Evolutionary conservation across 2,888 invertebrate species (phyloP), one percentile per base, ranked within the genome.

Genomic region (Emmelina monodactyla): DNA sequence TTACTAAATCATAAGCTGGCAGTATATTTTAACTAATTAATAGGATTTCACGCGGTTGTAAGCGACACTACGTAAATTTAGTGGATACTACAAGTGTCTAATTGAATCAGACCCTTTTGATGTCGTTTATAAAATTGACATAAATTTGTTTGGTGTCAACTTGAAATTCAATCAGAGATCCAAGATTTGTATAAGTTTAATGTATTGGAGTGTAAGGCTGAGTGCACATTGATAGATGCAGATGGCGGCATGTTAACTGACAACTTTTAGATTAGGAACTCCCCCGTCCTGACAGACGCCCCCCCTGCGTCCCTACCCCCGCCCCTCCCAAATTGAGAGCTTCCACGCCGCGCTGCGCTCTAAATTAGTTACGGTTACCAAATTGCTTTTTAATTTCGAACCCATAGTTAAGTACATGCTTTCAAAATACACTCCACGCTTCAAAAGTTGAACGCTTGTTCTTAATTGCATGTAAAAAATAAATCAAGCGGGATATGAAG

Each of bases 341-440:
- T 64, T 11, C 62, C 62, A 52, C 51, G 58, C 62, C 58, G 63
- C 60, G 61, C 62, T 60, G 58, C 29, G 13, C 55, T 54, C 69
- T 68, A 71, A 75, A 78, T 78, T 75, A 76, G 75, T 73, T 70
- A 75, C 67, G 72, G 73, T 72, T 70, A 70, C 68, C 59, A 75
- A 79, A 79, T 79, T 70, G 72, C 68, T 71, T 75, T 78, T 75
- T 76, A 76, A 78, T 78, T 76, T 71, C 63, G 48, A 58, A 54
- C 56, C 55, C 55, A 65, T 71, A 75, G 70, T 70, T 71, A 68
- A 63, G 59, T 59, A 58, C 56, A 54, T 58, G 55, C 60, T 60
- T 58, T 53, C 25, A 25, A 25, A 25, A 25, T 25, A 25, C 25
- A 25, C 11, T 11, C 11, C 25, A 25, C 11, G 25, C 25, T 11